These are phyloP conservation scores for Acanthurus tractus DNA, from an alignment of 2,797 vertebrate species.

Conservation along the genomic window DNA sequence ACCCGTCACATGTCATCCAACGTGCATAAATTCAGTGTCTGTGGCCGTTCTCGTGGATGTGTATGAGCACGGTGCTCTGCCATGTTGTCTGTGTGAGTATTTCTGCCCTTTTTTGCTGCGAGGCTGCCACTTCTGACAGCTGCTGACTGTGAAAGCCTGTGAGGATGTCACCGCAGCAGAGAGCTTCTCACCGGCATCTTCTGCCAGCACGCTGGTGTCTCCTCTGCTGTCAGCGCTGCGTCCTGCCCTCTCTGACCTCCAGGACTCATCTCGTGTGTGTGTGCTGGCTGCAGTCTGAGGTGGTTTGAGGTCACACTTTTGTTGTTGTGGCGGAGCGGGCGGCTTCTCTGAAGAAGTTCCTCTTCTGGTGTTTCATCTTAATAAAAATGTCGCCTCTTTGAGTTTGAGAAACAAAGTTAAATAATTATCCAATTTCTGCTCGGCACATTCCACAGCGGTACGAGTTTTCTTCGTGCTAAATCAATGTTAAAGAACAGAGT, in stretches of 20 bases:
- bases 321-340: conserved; percentile 8
- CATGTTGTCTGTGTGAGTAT: conserved; percentile 45
- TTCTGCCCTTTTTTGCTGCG: conserved; percentile 50
- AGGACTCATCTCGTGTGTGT: conserved; percentile 4
- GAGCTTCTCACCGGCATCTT: conserved; percentile 48
- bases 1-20: conserved; percentile 25
- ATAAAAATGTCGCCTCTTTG: conserved; percentile 38
- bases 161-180: conserved; percentile 64
- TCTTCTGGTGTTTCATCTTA: conserved; percentile 30
- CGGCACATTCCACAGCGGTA: conserved; percentile 47
- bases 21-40: conserved; percentile 21
- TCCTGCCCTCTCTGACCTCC: conserved; percentile 31
- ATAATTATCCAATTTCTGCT: conserved; percentile 57
- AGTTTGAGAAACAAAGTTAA: conserved; percentile 38
- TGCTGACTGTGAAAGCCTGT: conserved; percentile 67
- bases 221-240: conserved; percentile 26
- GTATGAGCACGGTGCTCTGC: conserved; percentile 21
- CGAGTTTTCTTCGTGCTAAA: conserved; percentile 61
- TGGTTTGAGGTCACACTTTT: conserved; percentile 24
- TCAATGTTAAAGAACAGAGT: conserved; percentile 56
- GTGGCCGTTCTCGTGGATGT: conserved; percentile 30
- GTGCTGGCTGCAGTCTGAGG: not conserved
- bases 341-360: conserved; percentile 8
- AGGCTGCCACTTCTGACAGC: conserved; percentile 64
- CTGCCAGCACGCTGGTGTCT: conserved; percentile 37